Conservation (phyloP, 2,888 invertebrate genomes). For the Poecilobothrus nobilitatus region DNA sequence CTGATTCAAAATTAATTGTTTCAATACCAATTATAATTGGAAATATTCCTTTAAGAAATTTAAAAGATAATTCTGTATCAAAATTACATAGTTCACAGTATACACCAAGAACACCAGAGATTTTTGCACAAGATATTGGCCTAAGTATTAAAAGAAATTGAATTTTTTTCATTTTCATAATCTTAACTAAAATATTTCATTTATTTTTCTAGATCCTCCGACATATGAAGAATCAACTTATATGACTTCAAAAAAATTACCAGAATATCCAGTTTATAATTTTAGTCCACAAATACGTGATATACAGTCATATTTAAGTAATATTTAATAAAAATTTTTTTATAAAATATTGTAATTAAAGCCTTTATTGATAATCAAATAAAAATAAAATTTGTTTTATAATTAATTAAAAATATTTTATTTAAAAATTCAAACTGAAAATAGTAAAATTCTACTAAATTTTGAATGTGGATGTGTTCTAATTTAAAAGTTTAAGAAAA, state of each 20-base stretch:
- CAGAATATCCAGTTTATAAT: slow-evolving; percentile 22
- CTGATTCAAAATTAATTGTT: slow-evolving; percentile 31
- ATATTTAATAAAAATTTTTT: too few species aligned
- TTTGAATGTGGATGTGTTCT: too few species aligned
- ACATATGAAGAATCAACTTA: slow-evolving; percentile 25
- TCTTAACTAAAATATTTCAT: background rate
- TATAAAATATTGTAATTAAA: too few species aligned
- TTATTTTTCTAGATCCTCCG: slow-evolving; percentile 23
- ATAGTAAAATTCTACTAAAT: too few species aligned
- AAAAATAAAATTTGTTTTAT: too few species aligned
- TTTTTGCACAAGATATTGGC: background rate
- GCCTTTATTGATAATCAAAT: too few species aligned
- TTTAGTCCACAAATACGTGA: slow-evolving; percentile 4
- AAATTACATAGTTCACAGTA: background rate
- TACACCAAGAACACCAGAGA: background rate
- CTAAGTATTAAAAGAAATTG: background rate
- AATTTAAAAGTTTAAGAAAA: too few species aligned
- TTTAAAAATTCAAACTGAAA: too few species aligned
- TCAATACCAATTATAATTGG: slow-evolving; percentile 39
- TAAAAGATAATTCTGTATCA: background rate
- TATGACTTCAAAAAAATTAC: slow-evolving; percentile 21
- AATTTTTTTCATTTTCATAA: background rate
- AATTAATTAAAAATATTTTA: too few species aligned
- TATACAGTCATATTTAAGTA: too few species aligned
- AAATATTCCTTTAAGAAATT: slow-evolving; percentile 32